A percentile compares a stretch with the other conserved stretches of the same genome.
phyloP scores from a whole-genome alignment of 2,888 invertebrate genomes.

The Cephus runcator region DNA sequence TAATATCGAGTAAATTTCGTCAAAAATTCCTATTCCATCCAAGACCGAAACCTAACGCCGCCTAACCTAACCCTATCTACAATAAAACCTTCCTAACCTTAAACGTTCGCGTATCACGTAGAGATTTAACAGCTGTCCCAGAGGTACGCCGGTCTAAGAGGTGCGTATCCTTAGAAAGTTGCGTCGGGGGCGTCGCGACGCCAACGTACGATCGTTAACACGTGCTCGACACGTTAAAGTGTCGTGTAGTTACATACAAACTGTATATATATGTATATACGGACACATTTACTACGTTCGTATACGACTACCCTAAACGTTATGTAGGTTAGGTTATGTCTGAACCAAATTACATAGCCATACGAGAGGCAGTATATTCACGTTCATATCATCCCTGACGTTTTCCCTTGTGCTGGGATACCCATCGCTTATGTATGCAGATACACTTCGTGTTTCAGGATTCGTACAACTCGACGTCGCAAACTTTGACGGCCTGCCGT shows the following conservation, averaged over 20 bases:
- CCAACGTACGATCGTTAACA: neutral
- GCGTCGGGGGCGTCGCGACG: neutral
- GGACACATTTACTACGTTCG: neutral
- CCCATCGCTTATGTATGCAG: conserved; percentile 35
- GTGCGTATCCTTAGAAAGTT: neutral
- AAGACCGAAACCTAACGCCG: too few species aligned
- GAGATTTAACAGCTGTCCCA: neutral
- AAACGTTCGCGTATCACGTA: neutral
- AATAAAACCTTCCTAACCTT: neutral
- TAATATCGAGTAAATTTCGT: neutral
- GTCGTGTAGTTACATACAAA: neutral
- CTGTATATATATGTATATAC: neutral
- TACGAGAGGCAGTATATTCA: neutral
- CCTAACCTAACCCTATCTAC: neutral
- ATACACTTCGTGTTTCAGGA: conserved; percentile 46
- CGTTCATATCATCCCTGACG: neutral
- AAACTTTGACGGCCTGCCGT: conserved; percentile 51
- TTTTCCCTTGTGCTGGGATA: neutral
- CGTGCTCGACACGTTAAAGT: conserved; percentile 1
- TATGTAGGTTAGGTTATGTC: neutral
- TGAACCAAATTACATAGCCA: neutral
- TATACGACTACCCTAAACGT: neutral
- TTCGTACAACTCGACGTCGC: conserved; percentile 29
- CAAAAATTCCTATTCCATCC: neutral
- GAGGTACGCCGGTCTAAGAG: neutral